Evolutionary conservation across 2,888 invertebrate genomes (phyloP).

Genomic region (Antheraea yamamai): DNA sequence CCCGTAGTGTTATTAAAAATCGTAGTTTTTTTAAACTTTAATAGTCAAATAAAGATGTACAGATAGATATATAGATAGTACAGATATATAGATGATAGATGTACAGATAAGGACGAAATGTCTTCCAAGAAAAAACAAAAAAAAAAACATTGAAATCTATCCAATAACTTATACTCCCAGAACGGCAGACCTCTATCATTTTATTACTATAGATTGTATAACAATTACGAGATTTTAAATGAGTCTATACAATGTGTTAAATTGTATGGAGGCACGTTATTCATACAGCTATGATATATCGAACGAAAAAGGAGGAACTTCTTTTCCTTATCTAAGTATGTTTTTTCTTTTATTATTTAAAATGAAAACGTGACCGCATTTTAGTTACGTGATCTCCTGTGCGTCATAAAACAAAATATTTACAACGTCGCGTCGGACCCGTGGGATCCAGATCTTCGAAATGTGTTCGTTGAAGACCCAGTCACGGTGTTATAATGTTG

Average conservation of each 20-base stretch:
- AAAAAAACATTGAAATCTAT: no score
- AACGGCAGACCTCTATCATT: no score
- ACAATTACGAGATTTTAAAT: neutral
- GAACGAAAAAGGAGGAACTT: neutral
- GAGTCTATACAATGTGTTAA: neutral
- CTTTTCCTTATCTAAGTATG: neutral
- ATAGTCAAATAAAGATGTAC: no score
- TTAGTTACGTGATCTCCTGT: constrained; percentile 30
- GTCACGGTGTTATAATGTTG: constrained; percentile 47
- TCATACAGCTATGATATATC: neutral
- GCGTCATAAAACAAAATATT: constrained; percentile 35
- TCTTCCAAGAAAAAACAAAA: no score
- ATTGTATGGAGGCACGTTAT: neutral
- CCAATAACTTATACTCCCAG: no score
- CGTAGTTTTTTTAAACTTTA: no score
- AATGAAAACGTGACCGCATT: constrained; percentile 20
- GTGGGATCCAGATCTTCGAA: constrained; percentile 44
- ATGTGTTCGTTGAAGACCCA: constrained; percentile 38
- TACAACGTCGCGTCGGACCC: constrained; percentile 41
- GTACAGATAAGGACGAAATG: no score
- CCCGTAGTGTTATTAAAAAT: no score
- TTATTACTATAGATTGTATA: no score
- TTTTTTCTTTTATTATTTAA: neutral
- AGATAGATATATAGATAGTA: no score
- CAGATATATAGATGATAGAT: no score